A percentile compares a stretch with the other conserved stretches of the same genome.
Evolutionary conservation across 2,888 invertebrate species (phyloP).

Genomic region (Melolontha melolontha): DNA sequence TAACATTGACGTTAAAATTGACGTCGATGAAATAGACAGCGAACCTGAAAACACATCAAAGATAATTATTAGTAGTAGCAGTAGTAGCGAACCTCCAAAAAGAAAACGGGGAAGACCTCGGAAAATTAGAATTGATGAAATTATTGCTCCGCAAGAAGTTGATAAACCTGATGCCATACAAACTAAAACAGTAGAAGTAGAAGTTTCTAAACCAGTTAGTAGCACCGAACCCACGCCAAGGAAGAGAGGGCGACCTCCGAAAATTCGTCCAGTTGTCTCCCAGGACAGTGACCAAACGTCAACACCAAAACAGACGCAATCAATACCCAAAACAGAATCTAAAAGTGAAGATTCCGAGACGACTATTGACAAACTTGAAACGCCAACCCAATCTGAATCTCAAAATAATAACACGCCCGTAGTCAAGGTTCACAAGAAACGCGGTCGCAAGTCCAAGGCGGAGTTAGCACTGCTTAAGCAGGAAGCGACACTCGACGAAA

Average conservation of each 20-base stretch:
- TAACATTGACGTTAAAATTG: too few relatives aligned
- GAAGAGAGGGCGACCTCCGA: constrained; percentile 20
- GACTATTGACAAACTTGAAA: not conserved
- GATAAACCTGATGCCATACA: not conserved
- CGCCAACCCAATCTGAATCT: not conserved
- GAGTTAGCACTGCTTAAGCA: constrained; percentile 33
- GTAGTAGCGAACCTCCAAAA: not conserved
- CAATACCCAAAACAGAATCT: not conserved
- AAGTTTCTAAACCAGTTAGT: not conserved
- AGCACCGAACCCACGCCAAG: not conserved
- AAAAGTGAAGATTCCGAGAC: not conserved
- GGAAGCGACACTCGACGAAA: not conserved
- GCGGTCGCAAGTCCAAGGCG: constrained; percentile 43
- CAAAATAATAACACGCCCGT: not conserved
- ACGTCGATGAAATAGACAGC: not conserved
- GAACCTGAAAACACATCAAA: not conserved
- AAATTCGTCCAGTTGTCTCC: constrained; percentile 8
- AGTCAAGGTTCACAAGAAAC: constrained; percentile 38
- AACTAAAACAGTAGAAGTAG: not conserved
- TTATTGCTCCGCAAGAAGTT: not conserved
- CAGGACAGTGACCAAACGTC: not conserved
- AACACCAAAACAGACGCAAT: not conserved
- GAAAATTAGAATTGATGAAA: not conserved
- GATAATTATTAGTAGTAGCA: too few relatives aligned
- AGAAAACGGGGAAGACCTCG: constrained; percentile 22